Evolutionary conservation across 2,888 invertebrate genomes (phyloP).

Genomic region (Tridacna crocea): DNA sequence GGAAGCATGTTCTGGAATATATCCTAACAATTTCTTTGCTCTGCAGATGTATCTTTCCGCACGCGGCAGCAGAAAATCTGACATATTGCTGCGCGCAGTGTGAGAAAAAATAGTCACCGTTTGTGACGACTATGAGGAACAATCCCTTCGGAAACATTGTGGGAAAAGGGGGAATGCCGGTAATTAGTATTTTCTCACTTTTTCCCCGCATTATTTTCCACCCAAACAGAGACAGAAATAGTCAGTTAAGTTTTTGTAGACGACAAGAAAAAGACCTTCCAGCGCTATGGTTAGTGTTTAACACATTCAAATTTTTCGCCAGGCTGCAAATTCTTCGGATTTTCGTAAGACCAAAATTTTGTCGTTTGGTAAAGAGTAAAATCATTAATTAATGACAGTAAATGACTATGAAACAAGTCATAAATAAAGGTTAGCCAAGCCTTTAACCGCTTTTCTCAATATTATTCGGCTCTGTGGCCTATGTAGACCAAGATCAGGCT

Average conservation of each 20-base stretch:
- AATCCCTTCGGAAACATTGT: not conserved
- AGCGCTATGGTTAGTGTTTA: no score
- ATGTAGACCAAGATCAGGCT: no score
- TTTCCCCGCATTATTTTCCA: not conserved
- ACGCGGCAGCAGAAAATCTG: no score
- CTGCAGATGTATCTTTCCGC: not conserved
- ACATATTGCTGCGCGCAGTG: no score
- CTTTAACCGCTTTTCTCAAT: no score
- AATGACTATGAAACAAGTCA: no score
- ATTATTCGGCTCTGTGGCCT: no score
- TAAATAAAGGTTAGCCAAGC: no score
- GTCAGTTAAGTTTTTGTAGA: not conserved
- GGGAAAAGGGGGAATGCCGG: not conserved
- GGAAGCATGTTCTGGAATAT: not conserved
- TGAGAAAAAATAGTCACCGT: not conserved
- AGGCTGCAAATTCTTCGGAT: not conserved
- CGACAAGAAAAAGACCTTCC: no score
- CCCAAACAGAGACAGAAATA: not conserved
- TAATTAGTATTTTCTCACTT: not conserved
- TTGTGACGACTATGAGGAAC: not conserved
- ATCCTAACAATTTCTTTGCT: not conserved
- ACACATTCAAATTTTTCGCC: no score
- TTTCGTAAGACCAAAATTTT: not conserved
- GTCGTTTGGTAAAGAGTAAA: not conserved
- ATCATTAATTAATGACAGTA: no score